Conservation (phyloP, 2,888 invertebrate genomes). For the Xylota sylvarum region DNA sequence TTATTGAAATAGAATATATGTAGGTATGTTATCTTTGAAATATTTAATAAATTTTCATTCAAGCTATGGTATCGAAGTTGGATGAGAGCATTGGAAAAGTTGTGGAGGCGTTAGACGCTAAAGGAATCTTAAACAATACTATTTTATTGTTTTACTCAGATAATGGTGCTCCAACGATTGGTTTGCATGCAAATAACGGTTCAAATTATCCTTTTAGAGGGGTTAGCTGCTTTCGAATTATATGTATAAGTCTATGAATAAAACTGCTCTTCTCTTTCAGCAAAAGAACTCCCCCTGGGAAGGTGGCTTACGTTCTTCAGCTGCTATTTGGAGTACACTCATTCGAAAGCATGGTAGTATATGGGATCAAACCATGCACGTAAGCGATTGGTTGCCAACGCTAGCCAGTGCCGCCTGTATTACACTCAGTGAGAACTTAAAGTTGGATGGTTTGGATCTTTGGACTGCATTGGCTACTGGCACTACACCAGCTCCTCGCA, state of each 20-base stretch:
- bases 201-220: slow-evolving; percentile 93
- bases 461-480: slow-evolving; percentile 88
- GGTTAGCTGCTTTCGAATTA: slow-evolving; percentile 84
- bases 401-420: slow-evolving; percentile 84
- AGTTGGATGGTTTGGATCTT: slow-evolving; percentile 89
- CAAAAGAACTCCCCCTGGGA: slow-evolving; percentile 93
- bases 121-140: slow-evolving; percentile 91
- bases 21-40: too few relatives aligned
- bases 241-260: neutral
- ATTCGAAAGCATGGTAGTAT: slow-evolving; percentile 86
- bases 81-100: slow-evolving; percentile 94
- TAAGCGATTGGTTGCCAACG: slow-evolving; percentile 94
- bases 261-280: slow-evolving; percentile 81
- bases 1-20: neutral
- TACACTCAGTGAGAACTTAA: slow-evolving; percentile 79
- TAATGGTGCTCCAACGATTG: slow-evolving; percentile 93
- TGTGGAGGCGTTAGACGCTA: slow-evolving; percentile 88
- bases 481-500: slow-evolving; percentile 84
- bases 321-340: slow-evolving; percentile 90
- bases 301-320: slow-evolving; percentile 92
- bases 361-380: slow-evolving; percentile 89
- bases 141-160: slow-evolving; percentile 94
- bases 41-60: slow-evolving; percentile 79
- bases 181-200: slow-evolving; percentile 89
- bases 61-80: slow-evolving; percentile 93